Evolutionary conservation across 2,797 vertebrate genomes (phyloP), one percentile per base, ranked within the genome.

Genomic region (Brachymystax lenok): DNA sequence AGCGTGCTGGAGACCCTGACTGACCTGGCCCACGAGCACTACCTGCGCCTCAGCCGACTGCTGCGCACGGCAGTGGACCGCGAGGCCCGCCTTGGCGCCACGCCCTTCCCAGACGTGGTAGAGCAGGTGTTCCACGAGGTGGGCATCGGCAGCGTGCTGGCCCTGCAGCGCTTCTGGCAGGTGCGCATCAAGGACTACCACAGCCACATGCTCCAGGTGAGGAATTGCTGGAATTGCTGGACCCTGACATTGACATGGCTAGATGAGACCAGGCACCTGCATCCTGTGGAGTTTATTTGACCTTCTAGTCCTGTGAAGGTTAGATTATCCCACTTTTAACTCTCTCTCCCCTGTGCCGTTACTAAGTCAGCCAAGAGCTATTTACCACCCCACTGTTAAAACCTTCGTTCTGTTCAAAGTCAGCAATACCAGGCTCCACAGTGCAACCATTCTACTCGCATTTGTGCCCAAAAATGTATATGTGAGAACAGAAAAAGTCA

Each of bases 111-210:
- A 0, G 98, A 99, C 0, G 96, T 98, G 68, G 93, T 99, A 92
- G 98, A 99, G 87, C 98, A 99, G 82, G 97, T 99, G 2, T 99
- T 99, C 90, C 97, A 99, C 0, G 98, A 99, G 80, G 94, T 96
- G 86, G 98, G 98, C 86, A 95, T 99, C 1, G 98, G 98, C 90
- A 99, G 98, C 0, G 94, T 99, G 79, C 92, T 99, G 71, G 97
- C 97, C 0, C 94, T 99, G 81, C 98, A 99, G 93, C 96, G 95
- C 85, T 99, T 99, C 90, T 99, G 98, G 98, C 98, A 99, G 84
- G 96, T 97, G 76, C 96, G 96, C 79, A 98, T 99, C 85, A 99
- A 98, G 87, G 98, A 99, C 90, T 99, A 99, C 81, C 98, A 99
- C 92, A 96, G 93, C 88, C 97, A 98, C 90, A 97, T 98, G 97